A percentile compares a stretch with the other conserved stretches of the same genome.
Evolutionary conservation across 2,888 invertebrate genomes (phyloP).

Genomic region (Drosophila ochracea): DNA sequence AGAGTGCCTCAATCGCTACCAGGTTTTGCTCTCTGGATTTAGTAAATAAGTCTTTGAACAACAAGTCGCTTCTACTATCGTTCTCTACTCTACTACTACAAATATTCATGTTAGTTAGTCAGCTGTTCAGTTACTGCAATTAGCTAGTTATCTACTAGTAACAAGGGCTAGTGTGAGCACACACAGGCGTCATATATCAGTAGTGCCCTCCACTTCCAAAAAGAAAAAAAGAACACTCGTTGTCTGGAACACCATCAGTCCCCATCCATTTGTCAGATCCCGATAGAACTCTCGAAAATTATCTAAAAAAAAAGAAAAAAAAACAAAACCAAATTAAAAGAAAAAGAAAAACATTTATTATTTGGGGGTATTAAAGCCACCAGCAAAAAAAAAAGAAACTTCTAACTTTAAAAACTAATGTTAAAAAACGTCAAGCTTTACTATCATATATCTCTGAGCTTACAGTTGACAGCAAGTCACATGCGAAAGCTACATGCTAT

Average conservation of each 20-base stretch:
- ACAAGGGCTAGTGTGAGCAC: constrained; percentile 20
- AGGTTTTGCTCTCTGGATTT: constrained; percentile 24
- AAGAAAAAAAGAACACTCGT: constrained; percentile 44
- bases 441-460: constrained; percentile 50
- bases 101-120: constrained; percentile 48
- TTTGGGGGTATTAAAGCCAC: constrained; percentile 3
- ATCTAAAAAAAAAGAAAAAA: background rate
- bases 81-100: constrained; percentile 32
- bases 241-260: constrained; percentile 54
- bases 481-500: constrained; percentile 46
- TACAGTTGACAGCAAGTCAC: constrained; percentile 30
- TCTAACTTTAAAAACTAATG: constrained; percentile 25
- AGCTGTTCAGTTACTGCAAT: constrained; percentile 33
- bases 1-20: constrained; percentile 29
- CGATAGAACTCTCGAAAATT: constrained; percentile 14
- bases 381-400: constrained; percentile 5
- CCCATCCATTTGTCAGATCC: constrained; percentile 7
- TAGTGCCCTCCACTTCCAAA: constrained; percentile 41
- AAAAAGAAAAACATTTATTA: constrained; percentile 19
- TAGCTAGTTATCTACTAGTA: constrained; percentile 28
- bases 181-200: constrained; percentile 36
- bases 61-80: constrained; percentile 24
- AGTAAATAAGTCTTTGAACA: constrained; percentile 30
- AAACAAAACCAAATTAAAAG: constrained; percentile 19
- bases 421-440: constrained; percentile 49